A percentile compares a stretch with the other conserved stretches of the same genome.
phyloP scores from a whole-genome alignment of 2,113 vertebrate species.

The Callipepla californica region DNA sequence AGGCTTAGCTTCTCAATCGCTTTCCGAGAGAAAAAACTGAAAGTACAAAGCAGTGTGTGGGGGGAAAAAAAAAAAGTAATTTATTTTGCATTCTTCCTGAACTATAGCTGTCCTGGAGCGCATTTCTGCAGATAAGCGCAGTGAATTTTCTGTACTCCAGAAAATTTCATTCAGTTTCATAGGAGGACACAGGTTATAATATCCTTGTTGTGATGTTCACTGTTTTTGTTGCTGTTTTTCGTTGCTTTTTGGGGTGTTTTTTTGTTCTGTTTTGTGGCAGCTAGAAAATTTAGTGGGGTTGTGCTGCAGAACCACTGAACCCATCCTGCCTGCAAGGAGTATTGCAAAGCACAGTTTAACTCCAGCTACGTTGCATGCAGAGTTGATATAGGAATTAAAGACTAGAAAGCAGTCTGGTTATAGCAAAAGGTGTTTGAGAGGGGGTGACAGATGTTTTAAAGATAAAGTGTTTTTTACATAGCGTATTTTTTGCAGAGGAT shows the following conservation, averaged over 20 bases:
- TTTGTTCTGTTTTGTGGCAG: not conserved
- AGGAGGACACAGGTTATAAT: not conserved
- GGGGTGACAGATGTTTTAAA: not conserved
- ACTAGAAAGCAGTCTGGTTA: not conserved
- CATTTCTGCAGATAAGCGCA: not conserved
- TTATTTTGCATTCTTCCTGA: not conserved
- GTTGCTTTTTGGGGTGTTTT: no score
- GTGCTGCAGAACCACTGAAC: not conserved
- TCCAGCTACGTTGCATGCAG: not conserved
- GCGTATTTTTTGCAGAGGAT: conserved; percentile 86
- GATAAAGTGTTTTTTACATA: not conserved
- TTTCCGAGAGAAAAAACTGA: not conserved
- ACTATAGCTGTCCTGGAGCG: not conserved
- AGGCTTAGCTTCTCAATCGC: not conserved
- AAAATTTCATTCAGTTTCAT: not conserved
- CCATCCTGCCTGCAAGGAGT: not conserved
- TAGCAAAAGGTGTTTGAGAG: not conserved
- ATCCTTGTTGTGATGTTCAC: not conserved
- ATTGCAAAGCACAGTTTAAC: not conserved
- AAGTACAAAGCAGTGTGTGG: not conserved
- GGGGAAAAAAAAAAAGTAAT: not conserved
- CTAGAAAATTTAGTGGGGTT: not conserved
- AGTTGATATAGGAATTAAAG: not conserved
- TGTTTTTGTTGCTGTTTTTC: not conserved
- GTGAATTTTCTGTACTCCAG: not conserved